Evolutionary conservation across 1,140 invertebrate species (phyloP), one percentile per base, ranked within the genome.

Genomic region (Drosophila santomea): DNA sequence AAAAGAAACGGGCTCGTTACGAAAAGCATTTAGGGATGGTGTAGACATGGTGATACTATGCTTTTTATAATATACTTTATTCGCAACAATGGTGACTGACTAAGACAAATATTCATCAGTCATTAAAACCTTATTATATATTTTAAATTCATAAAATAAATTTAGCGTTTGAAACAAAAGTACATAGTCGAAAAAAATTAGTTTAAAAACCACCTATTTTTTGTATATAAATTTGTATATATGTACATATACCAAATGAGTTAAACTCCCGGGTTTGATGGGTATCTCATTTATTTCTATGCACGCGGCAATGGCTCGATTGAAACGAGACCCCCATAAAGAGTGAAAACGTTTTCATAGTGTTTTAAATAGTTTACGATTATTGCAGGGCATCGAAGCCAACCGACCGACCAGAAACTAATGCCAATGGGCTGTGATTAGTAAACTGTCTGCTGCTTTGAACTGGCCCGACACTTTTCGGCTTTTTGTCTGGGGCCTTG

Each of bases 351-450:
- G 73, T 81, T 80, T 88, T 88, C 67, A 88, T 88, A 82, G 79
- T 64, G 43, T 67, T 74, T 83, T 66, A 80, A 78, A 78, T 89
- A 78, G 80, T 89, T 89, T 89, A 89, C 75, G 84, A 89, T 89
- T 89, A 89, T 89, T 78, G 78, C 84, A 74, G 63, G 63, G 67
- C 59, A 81, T 88, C 56, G 45, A 3, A 51, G 25, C 63, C 62
- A 44, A 25, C 58, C 44, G 50, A 57, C 54, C 62, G 57, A 81
- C 63, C 52, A 47, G 50, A 61, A 45, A 68, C 57, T 60, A 74
- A 63, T 62, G 52, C 59, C 58, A 80, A 59, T 59, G 74, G 54
- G 17, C 52, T 57, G 72, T 69, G 84, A 89, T 88, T 88, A 80
- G 60, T 88, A 66, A 69, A 79, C 45, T 55, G 44, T 62, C 39